These are phyloP conservation scores for Pseudobourletiella spinata DNA, from an alignment of 1,140 invertebrate species.

Conservation along the genomic window DNA sequence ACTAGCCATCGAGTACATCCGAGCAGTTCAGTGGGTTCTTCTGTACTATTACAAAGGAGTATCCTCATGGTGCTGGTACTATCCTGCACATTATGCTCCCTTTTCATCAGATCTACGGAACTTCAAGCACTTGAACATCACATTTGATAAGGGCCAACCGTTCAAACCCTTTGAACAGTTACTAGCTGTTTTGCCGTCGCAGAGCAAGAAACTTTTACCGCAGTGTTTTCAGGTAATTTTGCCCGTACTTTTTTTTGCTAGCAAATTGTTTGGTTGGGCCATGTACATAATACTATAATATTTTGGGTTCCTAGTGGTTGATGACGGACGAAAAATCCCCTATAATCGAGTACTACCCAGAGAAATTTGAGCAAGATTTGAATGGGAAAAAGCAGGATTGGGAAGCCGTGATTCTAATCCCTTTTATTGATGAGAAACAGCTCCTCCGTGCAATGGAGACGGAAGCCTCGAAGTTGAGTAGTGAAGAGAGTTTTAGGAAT, in stretches of 20 bases:
- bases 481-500: constrained; percentile 67
- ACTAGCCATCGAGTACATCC: constrained; percentile 81
- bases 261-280: too few species aligned
- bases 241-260: constrained; percentile 21
- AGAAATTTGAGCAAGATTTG: constrained; percentile 76
- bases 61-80: constrained; percentile 95
- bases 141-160: constrained; percentile 62
- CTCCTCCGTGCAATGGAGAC: constrained; percentile 68
- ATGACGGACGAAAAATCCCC: constrained; percentile 74
- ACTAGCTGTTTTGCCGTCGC: constrained; percentile 76
- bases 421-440: constrained; percentile 82
- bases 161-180: constrained; percentile 94
- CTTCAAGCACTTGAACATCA: constrained; percentile 55
- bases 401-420: constrained; percentile 95
- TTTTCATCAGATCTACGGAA: constrained; percentile 86
- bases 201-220: constrained; percentile 62
- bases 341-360: constrained; percentile 82
- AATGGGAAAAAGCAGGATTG: constrained; percentile 94
- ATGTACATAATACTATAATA: too few species aligned
- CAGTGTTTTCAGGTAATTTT: constrained; percentile 55
- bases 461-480: constrained; percentile 55
- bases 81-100: constrained; percentile 92
- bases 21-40: constrained; percentile 92
- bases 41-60: constrained; percentile 95
- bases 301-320: constrained; percentile 46